Conservation (phyloP, 1,140 invertebrate genomes). For the Carcinoscorpius rotundicauda region DNA sequence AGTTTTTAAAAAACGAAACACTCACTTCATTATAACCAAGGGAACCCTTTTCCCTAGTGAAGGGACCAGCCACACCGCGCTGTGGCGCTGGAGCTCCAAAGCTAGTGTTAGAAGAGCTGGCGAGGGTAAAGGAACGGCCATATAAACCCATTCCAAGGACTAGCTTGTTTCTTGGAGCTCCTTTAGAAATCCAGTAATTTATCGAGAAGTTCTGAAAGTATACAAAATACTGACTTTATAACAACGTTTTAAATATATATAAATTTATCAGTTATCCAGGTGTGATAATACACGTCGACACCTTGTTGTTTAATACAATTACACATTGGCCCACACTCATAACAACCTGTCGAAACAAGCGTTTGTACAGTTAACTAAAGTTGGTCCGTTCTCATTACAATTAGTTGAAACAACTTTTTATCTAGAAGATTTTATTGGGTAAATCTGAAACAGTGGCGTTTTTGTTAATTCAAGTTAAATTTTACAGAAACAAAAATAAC, state of each 20-base stretch:
- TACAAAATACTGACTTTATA: slow-evolving; percentile 11
- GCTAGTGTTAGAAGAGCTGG: slow-evolving; percentile 46
- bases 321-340: too few relatives aligned
- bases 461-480: too few relatives aligned
- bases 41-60: slow-evolving; percentile 28
- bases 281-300: too few relatives aligned
- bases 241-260: neutral
- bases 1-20: neutral
- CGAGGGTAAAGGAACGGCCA: slow-evolving; percentile 65
- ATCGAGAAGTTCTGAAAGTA: slow-evolving; percentile 53
- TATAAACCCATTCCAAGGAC: slow-evolving; percentile 85
- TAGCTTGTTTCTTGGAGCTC: slow-evolving; percentile 61
- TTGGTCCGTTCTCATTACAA: too few relatives aligned
- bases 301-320: too few relatives aligned
- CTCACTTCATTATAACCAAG: slow-evolving; percentile 27
- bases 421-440: too few relatives aligned
- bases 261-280: neutral
- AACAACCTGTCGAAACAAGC: too few relatives aligned
- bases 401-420: neutral
- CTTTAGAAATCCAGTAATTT: slow-evolving; percentile 76
- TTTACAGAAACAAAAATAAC: too few relatives aligned
- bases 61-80: slow-evolving; percentile 26
- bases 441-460: too few relatives aligned
- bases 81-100: slow-evolving; percentile 55
- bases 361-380: too few relatives aligned